Evolutionary conservation across 2,113 vertebrate species (phyloP).

Genomic region (Pandion haliaetus): DNA sequence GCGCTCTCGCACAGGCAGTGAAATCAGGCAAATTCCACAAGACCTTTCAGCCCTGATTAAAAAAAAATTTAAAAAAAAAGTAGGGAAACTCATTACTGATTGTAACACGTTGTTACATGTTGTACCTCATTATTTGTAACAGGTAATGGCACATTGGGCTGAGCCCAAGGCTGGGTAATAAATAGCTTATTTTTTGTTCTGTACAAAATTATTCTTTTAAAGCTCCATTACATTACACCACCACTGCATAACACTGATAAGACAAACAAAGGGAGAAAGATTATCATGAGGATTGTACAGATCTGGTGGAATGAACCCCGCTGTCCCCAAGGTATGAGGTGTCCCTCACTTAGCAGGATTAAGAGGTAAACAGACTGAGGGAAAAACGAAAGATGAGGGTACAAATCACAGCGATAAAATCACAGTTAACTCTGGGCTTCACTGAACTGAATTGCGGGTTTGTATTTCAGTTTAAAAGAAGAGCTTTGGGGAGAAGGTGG

Average conservation of each 20-base stretch:
- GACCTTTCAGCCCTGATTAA: not conserved
- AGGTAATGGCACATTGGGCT: not conserved
- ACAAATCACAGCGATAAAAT: not conserved
- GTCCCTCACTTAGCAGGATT: not conserved
- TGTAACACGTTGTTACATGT: not conserved
- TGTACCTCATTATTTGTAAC: not conserved
- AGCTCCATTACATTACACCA: not conserved
- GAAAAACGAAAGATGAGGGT: not conserved
- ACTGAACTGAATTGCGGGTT: not conserved
- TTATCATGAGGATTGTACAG: not conserved
- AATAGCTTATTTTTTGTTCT: not conserved
- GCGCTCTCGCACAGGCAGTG: not conserved
- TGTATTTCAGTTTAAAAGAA: not conserved
- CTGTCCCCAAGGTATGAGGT: not conserved
- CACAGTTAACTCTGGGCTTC: not conserved
- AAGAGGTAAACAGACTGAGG: not conserved
- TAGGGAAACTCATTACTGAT: not conserved
- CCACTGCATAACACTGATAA: not conserved
- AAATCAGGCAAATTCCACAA: not conserved
- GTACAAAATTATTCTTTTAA: not conserved
- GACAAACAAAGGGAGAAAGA: not conserved
- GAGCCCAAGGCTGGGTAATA: not conserved
- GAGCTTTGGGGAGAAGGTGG: accelerated
- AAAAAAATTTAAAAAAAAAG: not conserved
- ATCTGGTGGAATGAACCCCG: not conserved